Conservation (phyloP, 1,140 invertebrate genomes). For the Papilio aristodemus region DNA sequence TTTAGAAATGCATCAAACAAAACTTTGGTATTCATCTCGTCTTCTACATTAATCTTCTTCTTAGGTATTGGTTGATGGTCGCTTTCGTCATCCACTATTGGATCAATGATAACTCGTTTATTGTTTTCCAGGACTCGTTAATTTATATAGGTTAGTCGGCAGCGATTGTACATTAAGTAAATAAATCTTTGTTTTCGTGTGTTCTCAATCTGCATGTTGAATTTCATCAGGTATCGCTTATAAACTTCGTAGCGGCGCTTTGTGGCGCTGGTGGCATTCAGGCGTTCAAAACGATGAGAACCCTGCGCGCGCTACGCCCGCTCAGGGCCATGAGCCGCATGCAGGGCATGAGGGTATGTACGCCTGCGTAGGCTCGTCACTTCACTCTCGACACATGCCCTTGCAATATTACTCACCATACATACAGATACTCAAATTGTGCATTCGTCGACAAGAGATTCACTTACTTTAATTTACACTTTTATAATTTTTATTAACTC, state of each 20-base stretch:
- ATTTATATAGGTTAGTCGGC: background rate
- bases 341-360: conserved; percentile 98
- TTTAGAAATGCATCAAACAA: conserved; percentile 5
- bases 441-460: no score
- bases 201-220: conserved; percentile 59
- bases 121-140: conserved; percentile 20
- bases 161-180: conserved; percentile 31
- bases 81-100: conserved; percentile 28
- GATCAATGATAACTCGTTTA: background rate
- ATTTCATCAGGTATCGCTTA: conserved; percentile 93
- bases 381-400: conserved; percentile 49
- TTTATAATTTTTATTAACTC: no score
- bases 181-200: conserved; percentile 39
- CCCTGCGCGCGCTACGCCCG: conserved; percentile 95
- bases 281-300: conserved; percentile 99
- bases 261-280: conserved; percentile 96
- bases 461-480: no score
- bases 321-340: conserved; percentile 97
- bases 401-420: conserved; percentile 19
- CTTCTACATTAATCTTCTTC: conserved; percentile 15
- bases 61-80: conserved; percentile 8
- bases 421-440: background rate
- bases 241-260: conserved; percentile 97
- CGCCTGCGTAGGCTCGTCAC: conserved; percentile 56
- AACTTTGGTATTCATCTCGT: conserved; percentile 11